phyloP scores from a whole-genome alignment of 23 tunicate species.

The Diplosoma virens region DNA sequence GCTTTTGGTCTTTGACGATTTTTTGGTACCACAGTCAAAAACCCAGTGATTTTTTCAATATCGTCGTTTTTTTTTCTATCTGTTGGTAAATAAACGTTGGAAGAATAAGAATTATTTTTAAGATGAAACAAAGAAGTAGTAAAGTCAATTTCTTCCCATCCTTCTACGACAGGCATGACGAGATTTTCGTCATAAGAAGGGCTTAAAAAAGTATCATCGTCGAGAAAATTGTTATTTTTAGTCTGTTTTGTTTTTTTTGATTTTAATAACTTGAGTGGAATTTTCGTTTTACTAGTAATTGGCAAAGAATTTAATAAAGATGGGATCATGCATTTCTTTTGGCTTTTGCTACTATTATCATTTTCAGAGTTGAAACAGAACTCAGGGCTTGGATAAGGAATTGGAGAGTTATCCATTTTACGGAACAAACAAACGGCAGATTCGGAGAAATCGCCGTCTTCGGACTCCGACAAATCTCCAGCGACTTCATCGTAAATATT shows the following conservation, averaged over 20 bases:
- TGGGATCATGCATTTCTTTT: not conserved
- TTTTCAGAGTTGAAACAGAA: not conserved
- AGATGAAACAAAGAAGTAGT: not conserved
- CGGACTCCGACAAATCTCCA: conserved; percentile 2
- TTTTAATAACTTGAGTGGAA: conserved; percentile 1
- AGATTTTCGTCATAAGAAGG: conserved; percentile 68
- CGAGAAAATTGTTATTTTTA: conserved; percentile 1
- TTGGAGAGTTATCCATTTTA: no score
- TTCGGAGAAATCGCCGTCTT: not conserved
- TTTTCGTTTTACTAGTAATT: no score
- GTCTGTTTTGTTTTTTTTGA: conserved; percentile 13
- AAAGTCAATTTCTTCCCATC: conserved; percentile 68
- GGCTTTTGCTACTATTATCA: not conserved
- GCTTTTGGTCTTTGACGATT: conserved; percentile 55
- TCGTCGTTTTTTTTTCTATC: not conserved
- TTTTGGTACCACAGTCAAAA: conserved; percentile 71
- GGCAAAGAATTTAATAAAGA: no score
- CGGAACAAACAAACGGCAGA: no score
- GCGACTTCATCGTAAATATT: conserved; percentile 19
- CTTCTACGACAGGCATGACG: conserved; percentile 43
- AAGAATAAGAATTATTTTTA: not conserved
- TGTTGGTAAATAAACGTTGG: not conserved
- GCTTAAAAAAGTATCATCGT: conserved; percentile 48
- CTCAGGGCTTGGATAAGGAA: not conserved
- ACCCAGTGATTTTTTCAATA: no score